phyloP scores from a whole-genome alignment of 2,888 invertebrate genomes.

The Agelastica alni region DNA sequence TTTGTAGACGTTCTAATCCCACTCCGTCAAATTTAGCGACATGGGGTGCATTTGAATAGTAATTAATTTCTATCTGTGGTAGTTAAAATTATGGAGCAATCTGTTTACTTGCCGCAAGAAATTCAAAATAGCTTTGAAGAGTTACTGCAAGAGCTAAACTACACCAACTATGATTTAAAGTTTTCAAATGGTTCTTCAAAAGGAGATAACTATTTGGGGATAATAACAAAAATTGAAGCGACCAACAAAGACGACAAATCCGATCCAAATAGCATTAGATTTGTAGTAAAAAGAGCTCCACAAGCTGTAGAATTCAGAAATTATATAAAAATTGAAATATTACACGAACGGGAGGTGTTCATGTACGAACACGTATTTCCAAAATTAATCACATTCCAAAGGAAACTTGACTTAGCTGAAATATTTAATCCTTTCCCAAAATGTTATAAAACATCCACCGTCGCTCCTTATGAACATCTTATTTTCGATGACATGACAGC shows the following conservation, averaged over 20 bases:
- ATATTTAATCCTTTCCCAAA: conserved; percentile 14
- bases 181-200: conserved; percentile 36
- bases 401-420: conserved; percentile 3
- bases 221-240: conserved; percentile 34
- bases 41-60: no score
- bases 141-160: conserved; percentile 3
- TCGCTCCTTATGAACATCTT: conserved; percentile 20
- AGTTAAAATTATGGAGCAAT: not conserved
- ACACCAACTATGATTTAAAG: conserved; percentile 21
- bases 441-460: conserved; percentile 6
- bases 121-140: conserved; percentile 2
- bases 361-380: conserved; percentile 21
- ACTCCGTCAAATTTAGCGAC: no score
- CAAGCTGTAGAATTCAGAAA: conserved; percentile 22
- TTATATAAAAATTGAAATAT: conserved; percentile 20
- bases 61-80: no score
- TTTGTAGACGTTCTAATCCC: no score
- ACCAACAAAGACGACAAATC: conserved; percentile 21
- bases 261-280: conserved; percentile 3
- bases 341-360: conserved; percentile 17
- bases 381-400: conserved; percentile 12
- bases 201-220: conserved; percentile 46
- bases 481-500: conserved; percentile 23
- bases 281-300: conserved; percentile 25
- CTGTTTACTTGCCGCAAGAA: not conserved